Evolutionary conservation across 2,797 vertebrate species (phyloP), one percentile per base, ranked within the genome.

Genomic region (Argyrosomus regius): DNA sequence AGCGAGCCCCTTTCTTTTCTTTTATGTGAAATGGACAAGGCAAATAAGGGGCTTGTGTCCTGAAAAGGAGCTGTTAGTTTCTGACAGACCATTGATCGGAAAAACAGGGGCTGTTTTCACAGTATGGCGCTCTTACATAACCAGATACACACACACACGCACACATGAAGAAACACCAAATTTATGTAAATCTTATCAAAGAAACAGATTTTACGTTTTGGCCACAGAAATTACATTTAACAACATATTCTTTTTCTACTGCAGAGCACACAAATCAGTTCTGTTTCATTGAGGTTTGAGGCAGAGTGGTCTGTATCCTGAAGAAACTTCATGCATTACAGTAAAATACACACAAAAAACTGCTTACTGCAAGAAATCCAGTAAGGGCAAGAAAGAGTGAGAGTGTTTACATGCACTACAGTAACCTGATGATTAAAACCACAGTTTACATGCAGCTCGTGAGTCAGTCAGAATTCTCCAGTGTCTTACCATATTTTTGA

Each of bases 21-120:
- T 82, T 70, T 71, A 82, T 26, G 68, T 82, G 80, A 69, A 92
- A 72, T 70, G 75, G 83, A 91, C 84, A 80, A 88, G 81, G 77
- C 75, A 88, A 91, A 94, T 92, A 87, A 92, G 80, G 83, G 90
- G 74, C 82, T 88, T 80, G 82, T 78, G 79, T 81, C 81, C 72
- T 83, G 86, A 81, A 82, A 86, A 83, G 83, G 88, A 90, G 83
- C 85, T 64, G 83, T 90, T 88, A 78, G 79, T 69, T 90, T 64
- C 88, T 88, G 88, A 90, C 89, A 88, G 81, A 76, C 57, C 83
- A 86, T 84, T 85, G 89, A 93, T 93, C 67, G 39, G 62, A 70
- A 80, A 76, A 88, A 86, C 76, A 73, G 62, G 60, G 71, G 71
- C 83, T 88, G 78, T 90, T 92, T 88, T 90, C 91, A 77, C 88